Evolutionary conservation across 2,113 vertebrate genomes (phyloP).

Genomic region (Ptyas mucosa): DNA sequence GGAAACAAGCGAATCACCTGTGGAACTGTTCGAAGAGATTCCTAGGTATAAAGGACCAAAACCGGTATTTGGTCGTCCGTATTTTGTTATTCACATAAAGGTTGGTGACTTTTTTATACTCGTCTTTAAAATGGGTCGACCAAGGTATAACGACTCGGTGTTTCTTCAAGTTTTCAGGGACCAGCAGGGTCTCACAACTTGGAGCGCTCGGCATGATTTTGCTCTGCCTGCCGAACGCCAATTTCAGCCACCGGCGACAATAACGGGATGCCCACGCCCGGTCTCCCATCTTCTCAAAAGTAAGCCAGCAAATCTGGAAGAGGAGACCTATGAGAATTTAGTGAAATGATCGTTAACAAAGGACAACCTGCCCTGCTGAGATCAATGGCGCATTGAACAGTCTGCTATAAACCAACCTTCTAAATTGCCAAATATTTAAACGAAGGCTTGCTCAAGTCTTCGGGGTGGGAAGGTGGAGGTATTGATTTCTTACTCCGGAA

Average conservation of each 20-base stretch:
- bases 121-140: conserved; percentile 72
- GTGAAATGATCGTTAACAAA: background rate
- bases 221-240: conserved; percentile 40
- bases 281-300: conserved; percentile 64
- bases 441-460: background rate
- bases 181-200: conserved; percentile 27
- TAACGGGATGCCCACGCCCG: conserved; percentile 73
- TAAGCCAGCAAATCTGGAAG: background rate
- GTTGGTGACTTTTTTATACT: conserved; percentile 75
- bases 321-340: background rate
- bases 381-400: too few relatives aligned
- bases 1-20: conserved; percentile 69
- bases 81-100: conserved; percentile 84
- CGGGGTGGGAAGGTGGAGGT: background rate
- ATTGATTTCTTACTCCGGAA: background rate
- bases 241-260: conserved; percentile 68
- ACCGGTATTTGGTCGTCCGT: conserved; percentile 90
- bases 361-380: too few relatives aligned
- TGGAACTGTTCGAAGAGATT: conserved; percentile 98
- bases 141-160: conserved; percentile 79
- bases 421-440: background rate
- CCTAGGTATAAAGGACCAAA: conserved; percentile 88
- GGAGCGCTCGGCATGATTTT: conserved; percentile 32
- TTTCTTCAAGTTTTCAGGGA: conserved; percentile 62
- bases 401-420: too few relatives aligned